These are phyloP conservation scores for Pogoniulus pusillus DNA, from an alignment of 2,797 vertebrate species.

Conservation along the genomic window DNA sequence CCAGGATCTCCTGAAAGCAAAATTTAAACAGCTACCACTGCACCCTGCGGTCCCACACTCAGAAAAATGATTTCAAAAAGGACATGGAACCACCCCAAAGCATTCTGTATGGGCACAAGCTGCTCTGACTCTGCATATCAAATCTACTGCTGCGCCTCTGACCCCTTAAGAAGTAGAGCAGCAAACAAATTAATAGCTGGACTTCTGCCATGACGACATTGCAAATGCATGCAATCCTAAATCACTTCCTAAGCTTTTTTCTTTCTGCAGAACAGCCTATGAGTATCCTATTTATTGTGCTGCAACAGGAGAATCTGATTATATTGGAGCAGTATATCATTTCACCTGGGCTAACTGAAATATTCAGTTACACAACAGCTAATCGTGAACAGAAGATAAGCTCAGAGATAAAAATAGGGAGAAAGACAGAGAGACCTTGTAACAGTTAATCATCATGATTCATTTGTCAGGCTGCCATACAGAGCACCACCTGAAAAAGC, in stretches of 20 bases:
- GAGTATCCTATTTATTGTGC: neutral
- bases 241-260: neutral
- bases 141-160: neutral
- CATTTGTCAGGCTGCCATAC: conserved; percentile 17
- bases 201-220: neutral
- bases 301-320: neutral
- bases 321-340: neutral
- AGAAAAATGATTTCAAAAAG: neutral
- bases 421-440: conserved; percentile 46
- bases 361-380: conserved; percentile 62
- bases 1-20: neutral
- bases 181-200: neutral
- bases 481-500: neutral
- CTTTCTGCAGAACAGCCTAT: neutral
- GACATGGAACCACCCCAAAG: neutral
- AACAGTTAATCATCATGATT: conserved; percentile 40
- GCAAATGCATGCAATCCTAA: neutral
- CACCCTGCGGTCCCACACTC: neutral
- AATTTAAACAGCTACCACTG: neutral
- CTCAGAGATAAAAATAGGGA: conserved; percentile 57
- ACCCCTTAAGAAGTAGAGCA: neutral
- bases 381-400: conserved; percentile 56
- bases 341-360: conserved; percentile 49
- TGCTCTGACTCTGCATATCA: neutral
- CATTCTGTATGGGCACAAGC: neutral